phyloP scores from a whole-genome alignment of 2,888 invertebrate genomes.

The Acanthoscelides obtectus region DNA sequence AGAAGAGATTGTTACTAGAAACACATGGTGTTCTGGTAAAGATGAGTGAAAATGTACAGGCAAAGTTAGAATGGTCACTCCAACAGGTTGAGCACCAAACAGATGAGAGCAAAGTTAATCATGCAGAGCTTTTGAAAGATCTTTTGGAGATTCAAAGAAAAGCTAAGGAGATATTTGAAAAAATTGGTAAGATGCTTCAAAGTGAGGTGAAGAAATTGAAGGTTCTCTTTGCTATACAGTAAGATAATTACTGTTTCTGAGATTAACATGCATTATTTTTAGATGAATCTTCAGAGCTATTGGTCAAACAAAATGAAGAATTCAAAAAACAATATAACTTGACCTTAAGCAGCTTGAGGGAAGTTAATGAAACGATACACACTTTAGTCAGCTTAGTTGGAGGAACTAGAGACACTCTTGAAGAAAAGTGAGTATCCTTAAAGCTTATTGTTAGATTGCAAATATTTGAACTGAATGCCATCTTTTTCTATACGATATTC shows the following conservation, averaged over 20 bases:
- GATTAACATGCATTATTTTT: constrained; percentile 22
- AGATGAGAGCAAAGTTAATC: constrained; percentile 49
- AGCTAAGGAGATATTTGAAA: constrained; percentile 52
- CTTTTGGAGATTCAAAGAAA: constrained; percentile 53
- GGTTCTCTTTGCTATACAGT: not conserved
- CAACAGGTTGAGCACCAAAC: constrained; percentile 50
- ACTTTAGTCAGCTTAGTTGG: constrained; percentile 39
- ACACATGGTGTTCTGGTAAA: constrained; percentile 54
- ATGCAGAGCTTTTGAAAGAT: constrained; percentile 53
- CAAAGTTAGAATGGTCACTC: constrained; percentile 53
- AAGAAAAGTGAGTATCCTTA: constrained; percentile 30
- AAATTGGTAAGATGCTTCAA: constrained; percentile 47
- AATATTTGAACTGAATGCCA: no score
- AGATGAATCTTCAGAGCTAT: constrained; percentile 45
- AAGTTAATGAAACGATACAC: constrained; percentile 53
- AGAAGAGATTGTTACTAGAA: constrained; percentile 56
- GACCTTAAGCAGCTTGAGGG: constrained; percentile 49
- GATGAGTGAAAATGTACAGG: constrained; percentile 53
- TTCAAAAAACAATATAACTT: constrained; percentile 49
- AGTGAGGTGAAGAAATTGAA: constrained; percentile 3
- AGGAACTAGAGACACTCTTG: constrained; percentile 39
- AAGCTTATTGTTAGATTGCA: no score
- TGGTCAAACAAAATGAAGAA: constrained; percentile 48
- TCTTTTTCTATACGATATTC: no score
- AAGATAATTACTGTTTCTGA: not conserved